phyloP scores from a whole-genome alignment of 1,140 invertebrate species.

The Oryctes rhinoceros region DNA sequence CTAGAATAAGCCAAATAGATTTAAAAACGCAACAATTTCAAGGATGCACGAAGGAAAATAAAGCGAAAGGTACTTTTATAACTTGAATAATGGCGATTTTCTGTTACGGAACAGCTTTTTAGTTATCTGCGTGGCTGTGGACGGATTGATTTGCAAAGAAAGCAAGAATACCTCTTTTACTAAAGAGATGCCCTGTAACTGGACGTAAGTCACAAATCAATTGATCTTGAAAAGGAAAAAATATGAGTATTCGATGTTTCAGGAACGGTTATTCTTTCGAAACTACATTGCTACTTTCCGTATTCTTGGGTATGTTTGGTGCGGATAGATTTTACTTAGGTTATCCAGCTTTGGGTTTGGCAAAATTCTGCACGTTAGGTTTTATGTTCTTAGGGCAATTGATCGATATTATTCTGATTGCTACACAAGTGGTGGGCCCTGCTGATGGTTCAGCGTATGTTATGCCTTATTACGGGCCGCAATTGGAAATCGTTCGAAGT shows the following conservation, averaged over 20 bases:
- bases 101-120: conserved; percentile 55
- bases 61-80: conserved; percentile 72
- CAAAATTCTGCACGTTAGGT: conserved; percentile 95
- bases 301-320: conserved; percentile 98
- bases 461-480: conserved; percentile 91
- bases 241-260: conserved; percentile 55
- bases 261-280: conserved; percentile 95
- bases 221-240: conserved; percentile 86
- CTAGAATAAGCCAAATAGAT: conserved; percentile 76
- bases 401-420: conserved; percentile 93
- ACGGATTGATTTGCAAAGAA: conserved; percentile 83
- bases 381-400: conserved; percentile 97
- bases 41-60: conserved; percentile 82
- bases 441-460: conserved; percentile 97
- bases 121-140: conserved; percentile 85
- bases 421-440: conserved; percentile 88
- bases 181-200: conserved; percentile 87
- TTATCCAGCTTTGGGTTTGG: conserved; percentile 92
- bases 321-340: conserved; percentile 96
- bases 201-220: conserved; percentile 79
- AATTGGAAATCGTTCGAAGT: conserved; percentile 63
- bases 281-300: conserved; percentile 89
- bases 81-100: background rate
- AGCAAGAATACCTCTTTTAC: conserved; percentile 82
- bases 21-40: conserved; percentile 86